Evolutionary conservation across 2,888 invertebrate species (phyloP).

Genomic region (Athalia rosae): DNA sequence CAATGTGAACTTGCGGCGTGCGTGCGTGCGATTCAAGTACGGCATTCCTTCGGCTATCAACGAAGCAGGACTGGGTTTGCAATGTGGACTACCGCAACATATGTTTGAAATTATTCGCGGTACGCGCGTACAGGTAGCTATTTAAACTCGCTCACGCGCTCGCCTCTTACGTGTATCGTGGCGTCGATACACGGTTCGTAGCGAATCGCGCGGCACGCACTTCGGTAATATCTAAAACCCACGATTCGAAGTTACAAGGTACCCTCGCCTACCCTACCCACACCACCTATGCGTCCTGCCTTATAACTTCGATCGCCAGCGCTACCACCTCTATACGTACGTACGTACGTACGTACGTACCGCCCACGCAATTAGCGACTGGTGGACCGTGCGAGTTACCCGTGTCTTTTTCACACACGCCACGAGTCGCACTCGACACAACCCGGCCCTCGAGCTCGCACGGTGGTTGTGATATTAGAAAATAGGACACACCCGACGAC

Average conservation of each 20-base stretch:
- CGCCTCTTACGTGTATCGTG: too few species aligned
- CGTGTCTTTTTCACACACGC: not conserved
- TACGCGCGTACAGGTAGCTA: too few species aligned
- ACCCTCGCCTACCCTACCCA: not conserved
- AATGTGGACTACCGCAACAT: too few species aligned
- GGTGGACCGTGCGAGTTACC: conserved; percentile 38
- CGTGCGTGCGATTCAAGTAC: too few species aligned
- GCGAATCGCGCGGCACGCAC: too few species aligned
- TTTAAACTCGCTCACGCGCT: too few species aligned
- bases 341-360: conserved; percentile 27
- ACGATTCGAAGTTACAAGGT: too few species aligned
- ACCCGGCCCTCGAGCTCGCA: not conserved
- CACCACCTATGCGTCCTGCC: not conserved
- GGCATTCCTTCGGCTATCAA: not conserved
- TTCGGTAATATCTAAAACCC: too few species aligned
- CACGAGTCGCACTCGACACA: not conserved
- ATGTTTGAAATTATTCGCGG: too few species aligned
- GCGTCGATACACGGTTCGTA: too few species aligned
- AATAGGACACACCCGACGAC: conserved; percentile 53
- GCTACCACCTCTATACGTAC: not conserved
- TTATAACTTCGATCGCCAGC: conserved; percentile 1
- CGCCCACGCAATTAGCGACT: conserved; percentile 42
- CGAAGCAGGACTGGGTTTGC: too few species aligned
- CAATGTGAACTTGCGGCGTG: too few species aligned
- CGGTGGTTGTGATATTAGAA: conserved; percentile 38